These are phyloP conservation scores for Archips xylosteana DNA, from an alignment of 2,888 invertebrate species.

Conservation along the genomic window DNA sequence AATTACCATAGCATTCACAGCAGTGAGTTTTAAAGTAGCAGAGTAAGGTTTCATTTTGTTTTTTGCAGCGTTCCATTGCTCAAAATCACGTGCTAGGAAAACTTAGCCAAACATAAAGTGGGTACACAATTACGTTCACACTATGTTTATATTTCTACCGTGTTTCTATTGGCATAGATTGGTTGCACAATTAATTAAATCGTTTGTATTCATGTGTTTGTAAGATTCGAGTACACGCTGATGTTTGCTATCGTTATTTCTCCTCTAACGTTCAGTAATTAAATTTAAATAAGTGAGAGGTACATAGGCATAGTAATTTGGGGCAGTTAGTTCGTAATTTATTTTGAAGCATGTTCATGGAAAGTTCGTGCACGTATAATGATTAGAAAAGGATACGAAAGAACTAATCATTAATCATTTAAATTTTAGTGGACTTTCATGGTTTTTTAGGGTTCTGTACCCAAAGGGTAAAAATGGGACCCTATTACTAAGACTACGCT, in stretches of 20 bases:
- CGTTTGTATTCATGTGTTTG: constrained; percentile 47
- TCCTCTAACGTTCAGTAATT: constrained; percentile 19
- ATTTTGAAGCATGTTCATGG: constrained; percentile 5
- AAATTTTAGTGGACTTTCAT: background rate
- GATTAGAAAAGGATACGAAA: background rate
- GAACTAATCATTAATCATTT: background rate
- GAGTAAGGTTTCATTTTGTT: constrained; percentile 15
- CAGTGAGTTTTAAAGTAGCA: background rate
- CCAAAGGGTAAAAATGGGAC: too few species aligned
- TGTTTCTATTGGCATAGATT: constrained; percentile 65
- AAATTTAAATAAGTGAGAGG: constrained; percentile 42
- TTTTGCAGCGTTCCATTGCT: background rate
- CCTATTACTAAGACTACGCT: too few species aligned
- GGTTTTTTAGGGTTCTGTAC: too few species aligned
- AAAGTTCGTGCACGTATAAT: constrained; percentile 4
- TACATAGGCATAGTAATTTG: constrained; percentile 10
- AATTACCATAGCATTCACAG: background rate
- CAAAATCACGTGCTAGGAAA: constrained; percentile 48
- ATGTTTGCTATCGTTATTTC: constrained; percentile 43
- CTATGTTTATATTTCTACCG: constrained; percentile 58
- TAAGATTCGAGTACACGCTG: constrained; percentile 35
- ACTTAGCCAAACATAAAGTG: constrained; percentile 47
- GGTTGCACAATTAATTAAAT: constrained; percentile 63
- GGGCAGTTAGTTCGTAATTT: constrained; percentile 12
- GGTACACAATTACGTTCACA: constrained; percentile 58